phyloP scores from a whole-genome alignment of 2,113 vertebrate species.

The Oreocharis arfaki region DNA sequence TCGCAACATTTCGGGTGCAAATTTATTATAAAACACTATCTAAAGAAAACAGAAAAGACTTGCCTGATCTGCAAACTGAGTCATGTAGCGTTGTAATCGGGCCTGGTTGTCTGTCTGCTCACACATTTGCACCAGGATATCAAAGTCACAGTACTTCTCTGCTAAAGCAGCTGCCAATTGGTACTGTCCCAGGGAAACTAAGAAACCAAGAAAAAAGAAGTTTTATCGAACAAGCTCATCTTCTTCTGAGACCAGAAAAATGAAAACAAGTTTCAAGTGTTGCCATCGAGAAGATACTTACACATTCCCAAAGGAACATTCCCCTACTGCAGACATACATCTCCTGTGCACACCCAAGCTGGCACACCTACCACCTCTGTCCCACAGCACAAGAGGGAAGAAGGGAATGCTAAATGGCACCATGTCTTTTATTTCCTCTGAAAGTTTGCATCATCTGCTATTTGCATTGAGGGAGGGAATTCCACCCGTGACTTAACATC shows the following conservation, averaged over 20 bases:
- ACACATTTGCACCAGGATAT: conserved; percentile 94
- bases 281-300: neutral
- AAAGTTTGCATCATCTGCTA: neutral
- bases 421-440: neutral
- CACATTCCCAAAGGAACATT: neutral
- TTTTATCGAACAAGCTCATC: neutral
- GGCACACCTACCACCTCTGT: neutral
- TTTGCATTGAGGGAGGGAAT: neutral
- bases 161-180: conserved; percentile 89
- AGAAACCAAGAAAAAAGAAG: neutral
- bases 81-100: conserved; percentile 92
- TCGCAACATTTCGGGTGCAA: neutral
- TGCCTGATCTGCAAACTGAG: conserved; percentile 94
- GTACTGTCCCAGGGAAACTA: conserved; percentile 91
- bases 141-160: conserved; percentile 97
- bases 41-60: neutral
- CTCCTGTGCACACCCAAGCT: accelerated
- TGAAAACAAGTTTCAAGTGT: neutral
- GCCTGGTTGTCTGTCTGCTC: conserved; percentile 93
- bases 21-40: neutral
- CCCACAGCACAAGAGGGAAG: neutral
- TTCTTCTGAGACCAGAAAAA: neutral
- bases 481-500: neutral
- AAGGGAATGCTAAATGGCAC: neutral
- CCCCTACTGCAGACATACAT: neutral